Evolutionary conservation across 2,888 invertebrate genomes (phyloP).

Genomic region (Andrena minutula): DNA sequence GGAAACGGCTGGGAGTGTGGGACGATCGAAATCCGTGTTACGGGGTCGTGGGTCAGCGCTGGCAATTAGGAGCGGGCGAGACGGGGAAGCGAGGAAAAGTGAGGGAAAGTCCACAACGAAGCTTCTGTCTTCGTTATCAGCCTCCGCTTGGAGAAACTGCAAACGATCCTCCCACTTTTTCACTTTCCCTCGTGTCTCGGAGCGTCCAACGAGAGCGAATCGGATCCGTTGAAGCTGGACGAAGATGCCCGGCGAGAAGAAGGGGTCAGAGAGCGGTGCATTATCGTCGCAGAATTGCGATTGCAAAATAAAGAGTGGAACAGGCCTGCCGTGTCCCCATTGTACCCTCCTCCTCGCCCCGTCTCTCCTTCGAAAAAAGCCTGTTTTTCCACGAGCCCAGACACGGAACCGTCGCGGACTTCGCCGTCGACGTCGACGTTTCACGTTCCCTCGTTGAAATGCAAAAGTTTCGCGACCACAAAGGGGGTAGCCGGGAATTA

Average conservation of each 20-base stretch:
- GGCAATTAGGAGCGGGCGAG: no score
- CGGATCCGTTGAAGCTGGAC: neutral
- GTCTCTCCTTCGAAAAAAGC: conserved; percentile 58
- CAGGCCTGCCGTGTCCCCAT: conserved; percentile 50
- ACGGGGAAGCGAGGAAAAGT: no score
- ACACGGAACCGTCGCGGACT: conserved; percentile 11
- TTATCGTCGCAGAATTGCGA: conserved; percentile 59
- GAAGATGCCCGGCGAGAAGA: conserved; percentile 47
- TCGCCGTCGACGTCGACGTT: conserved; percentile 9
- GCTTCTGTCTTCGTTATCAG: conserved; percentile 19
- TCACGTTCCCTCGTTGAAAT: conserved; percentile 46
- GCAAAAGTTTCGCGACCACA: conserved; percentile 79
- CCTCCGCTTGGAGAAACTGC: conserved; percentile 36
- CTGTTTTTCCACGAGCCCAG: conserved; percentile 55
- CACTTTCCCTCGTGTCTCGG: conserved; percentile 11
- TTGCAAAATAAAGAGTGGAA: conserved; percentile 61
- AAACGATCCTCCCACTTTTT: conserved; percentile 17
- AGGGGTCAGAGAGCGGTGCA: conserved; percentile 42
- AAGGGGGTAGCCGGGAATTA: conserved; percentile 69
- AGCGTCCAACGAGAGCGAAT: conserved; percentile 4
- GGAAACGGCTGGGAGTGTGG: neutral
- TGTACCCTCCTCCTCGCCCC: conserved; percentile 43
- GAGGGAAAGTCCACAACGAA: neutral
- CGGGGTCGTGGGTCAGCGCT: conserved; percentile 10
- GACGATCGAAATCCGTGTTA: conserved; percentile 36